phyloP scores from a whole-genome alignment of 1,140 invertebrate genomes.

The Hormaphis cornu region DNA sequence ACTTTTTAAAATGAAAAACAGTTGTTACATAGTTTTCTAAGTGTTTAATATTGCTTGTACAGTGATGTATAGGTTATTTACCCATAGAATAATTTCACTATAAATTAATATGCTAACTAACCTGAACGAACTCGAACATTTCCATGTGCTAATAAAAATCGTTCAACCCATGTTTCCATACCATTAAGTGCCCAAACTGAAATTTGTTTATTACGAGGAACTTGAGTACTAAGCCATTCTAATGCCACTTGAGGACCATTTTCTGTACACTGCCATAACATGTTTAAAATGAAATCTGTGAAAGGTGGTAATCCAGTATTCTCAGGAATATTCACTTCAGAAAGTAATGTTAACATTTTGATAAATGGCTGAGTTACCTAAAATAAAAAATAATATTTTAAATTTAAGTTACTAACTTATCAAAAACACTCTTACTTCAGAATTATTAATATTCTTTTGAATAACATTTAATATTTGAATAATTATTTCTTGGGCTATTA shows the following conservation, averaged over 20 bases:
- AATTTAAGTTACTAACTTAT: not conserved
- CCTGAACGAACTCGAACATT: slow-evolving; percentile 76
- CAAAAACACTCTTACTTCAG: slow-evolving; percentile 51
- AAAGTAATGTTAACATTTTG: slow-evolving; percentile 71
- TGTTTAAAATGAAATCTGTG: slow-evolving; percentile 73
- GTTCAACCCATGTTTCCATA: slow-evolving; percentile 80
- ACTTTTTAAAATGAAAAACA: too few species aligned
- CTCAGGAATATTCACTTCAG: slow-evolving; percentile 50
- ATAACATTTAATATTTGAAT: slow-evolving; percentile 82
- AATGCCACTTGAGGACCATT: slow-evolving; percentile 80
- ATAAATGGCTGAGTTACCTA: slow-evolving; percentile 78
- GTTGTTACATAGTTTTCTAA: too few species aligned
- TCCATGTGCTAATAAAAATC: slow-evolving; percentile 73
- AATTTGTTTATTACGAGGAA: slow-evolving; percentile 77
- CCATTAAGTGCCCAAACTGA: slow-evolving; percentile 80
- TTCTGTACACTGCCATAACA: slow-evolving; percentile 84
- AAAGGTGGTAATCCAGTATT: slow-evolving; percentile 66
- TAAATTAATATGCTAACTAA: slow-evolving; percentile 40
- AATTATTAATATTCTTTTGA: slow-evolving; percentile 59
- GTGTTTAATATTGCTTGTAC: too few species aligned
- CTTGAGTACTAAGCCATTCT: slow-evolving; percentile 79
- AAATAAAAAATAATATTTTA: slow-evolving; percentile 4
- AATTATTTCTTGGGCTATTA: slow-evolving; percentile 72
- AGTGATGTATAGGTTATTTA: too few species aligned
- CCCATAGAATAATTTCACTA: too few species aligned